Evolutionary conservation across 2,113 vertebrate genomes (phyloP).

Genomic region (Neogobius melanostomus): DNA sequence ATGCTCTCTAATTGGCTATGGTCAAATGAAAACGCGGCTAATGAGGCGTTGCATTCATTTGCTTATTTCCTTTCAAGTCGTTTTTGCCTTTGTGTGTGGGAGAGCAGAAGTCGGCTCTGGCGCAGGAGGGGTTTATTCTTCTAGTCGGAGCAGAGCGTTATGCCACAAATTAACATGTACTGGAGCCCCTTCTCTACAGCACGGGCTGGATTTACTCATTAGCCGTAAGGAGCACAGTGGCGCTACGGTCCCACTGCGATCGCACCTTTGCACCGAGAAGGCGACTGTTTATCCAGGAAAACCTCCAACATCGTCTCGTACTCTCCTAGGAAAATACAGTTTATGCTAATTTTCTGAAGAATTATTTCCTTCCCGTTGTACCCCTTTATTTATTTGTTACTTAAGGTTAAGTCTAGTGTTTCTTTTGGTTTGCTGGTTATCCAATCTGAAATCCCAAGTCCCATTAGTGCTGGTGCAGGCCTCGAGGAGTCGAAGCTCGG

Average conservation of each 20-base stretch:
- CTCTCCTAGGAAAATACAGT: background rate
- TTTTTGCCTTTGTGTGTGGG: slow-evolving; percentile 62
- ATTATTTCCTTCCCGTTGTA: no score
- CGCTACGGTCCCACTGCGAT: slow-evolving; percentile 10
- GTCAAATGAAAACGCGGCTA: slow-evolving; percentile 72
- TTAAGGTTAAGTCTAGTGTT: no score
- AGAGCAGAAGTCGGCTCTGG: slow-evolving; percentile 61
- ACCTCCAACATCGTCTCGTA: background rate
- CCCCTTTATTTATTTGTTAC: no score
- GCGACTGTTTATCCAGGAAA: background rate
- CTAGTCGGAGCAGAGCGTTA: slow-evolving; percentile 48
- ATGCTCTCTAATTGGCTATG: slow-evolving; percentile 74
- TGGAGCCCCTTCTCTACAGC: slow-evolving; percentile 14
- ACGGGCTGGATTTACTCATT: slow-evolving; percentile 43
- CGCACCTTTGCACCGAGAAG: slow-evolving; percentile 7
- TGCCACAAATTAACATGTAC: slow-evolving; percentile 49
- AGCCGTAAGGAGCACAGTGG: slow-evolving; percentile 10
- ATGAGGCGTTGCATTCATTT: slow-evolving; percentile 75
- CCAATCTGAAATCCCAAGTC: no score
- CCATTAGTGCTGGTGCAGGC: no score
- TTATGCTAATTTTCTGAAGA: no score
- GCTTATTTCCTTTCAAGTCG: slow-evolving; percentile 71
- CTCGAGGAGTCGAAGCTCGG: no score
- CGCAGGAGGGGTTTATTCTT: slow-evolving; percentile 48
- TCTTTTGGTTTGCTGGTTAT: no score